Conservation (phyloP, 2,113 vertebrate species). For the Taurulus bubalis region DNA sequence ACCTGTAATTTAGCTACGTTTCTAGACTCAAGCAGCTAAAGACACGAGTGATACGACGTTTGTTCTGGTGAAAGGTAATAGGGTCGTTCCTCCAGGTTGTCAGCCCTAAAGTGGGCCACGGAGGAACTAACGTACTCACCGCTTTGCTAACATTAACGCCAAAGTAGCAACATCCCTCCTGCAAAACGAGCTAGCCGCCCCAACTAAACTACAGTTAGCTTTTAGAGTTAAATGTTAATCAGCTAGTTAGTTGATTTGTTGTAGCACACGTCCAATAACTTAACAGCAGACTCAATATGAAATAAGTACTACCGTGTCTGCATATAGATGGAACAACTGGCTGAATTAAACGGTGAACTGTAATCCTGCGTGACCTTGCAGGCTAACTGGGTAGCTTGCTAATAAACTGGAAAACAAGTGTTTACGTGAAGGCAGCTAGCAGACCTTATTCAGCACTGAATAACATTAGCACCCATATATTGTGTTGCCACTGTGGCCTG, state of each 20-base stretch:
- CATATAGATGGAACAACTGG: not conserved
- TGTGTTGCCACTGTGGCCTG: accelerated
- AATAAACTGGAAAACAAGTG: not conserved
- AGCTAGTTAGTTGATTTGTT: not conserved
- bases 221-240: not conserved
- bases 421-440: not conserved
- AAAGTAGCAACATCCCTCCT: slow-evolving; percentile 19
- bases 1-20: not conserved
- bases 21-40: not conserved
- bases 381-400: slow-evolving; percentile 57
- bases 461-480: accelerated
- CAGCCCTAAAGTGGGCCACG: not conserved
- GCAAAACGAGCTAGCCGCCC: slow-evolving; percentile 41
- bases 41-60: not conserved
- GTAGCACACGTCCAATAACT: no score
- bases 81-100: not conserved
- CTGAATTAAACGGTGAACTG: slow-evolving; percentile 29
- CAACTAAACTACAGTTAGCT: not conserved
- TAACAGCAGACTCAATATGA: not conserved
- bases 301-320: not conserved
- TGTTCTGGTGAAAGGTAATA: not conserved
- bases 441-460: no score
- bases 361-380: slow-evolving; percentile 71
- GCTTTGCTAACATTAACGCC: slow-evolving; percentile 7
- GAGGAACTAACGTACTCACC: not conserved